Percentiles rank a stretch among this genome's conserved stretches.
Conservation (phyloP, 64 coral and sea anemone genomes). For the Montipora cactus region DNA sequence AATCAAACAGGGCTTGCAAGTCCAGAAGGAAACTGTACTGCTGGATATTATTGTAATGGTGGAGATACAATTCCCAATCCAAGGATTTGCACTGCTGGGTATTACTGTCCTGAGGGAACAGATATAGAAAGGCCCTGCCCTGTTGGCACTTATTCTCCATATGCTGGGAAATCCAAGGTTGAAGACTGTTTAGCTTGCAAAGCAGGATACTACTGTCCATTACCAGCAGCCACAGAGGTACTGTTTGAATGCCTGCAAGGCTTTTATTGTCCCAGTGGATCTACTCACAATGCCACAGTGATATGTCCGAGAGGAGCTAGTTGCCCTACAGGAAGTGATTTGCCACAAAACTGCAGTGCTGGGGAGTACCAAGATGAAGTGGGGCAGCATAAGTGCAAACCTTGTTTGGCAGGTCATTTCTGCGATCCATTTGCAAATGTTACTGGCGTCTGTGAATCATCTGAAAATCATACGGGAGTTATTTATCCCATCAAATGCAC, state of each 20-base stretch:
- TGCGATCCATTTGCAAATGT: slow-evolving; percentile 78
- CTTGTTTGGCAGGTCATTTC: slow-evolving; percentile 77
- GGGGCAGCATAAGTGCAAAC: slow-evolving; percentile 81
- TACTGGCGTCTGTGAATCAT: slow-evolving; percentile 88
- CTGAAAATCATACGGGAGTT: slow-evolving; percentile 65
- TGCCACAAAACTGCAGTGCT: slow-evolving; percentile 71
- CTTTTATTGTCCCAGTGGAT: slow-evolving; percentile 92
- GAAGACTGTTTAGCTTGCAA: slow-evolving; percentile 91
- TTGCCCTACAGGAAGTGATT: slow-evolving; percentile 74
- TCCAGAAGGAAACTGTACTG: slow-evolving; percentile 86
- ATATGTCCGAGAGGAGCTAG: slow-evolving; percentile 80
- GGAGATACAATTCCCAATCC: slow-evolving; percentile 76
- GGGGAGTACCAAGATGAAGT: slow-evolving; percentile 92
- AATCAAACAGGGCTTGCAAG: slow-evolving; percentile 69
- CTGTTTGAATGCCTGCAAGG: slow-evolving; percentile 97
- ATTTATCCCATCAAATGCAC: slow-evolving; percentile 81
- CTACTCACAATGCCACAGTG: slow-evolving; percentile 85
- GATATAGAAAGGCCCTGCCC: slow-evolving; percentile 79
- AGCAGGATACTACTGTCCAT: slow-evolving; percentile 91
- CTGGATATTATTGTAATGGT: slow-evolving; percentile 84
- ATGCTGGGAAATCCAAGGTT: slow-evolving; percentile 79
- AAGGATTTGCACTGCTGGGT: slow-evolving; percentile 73
- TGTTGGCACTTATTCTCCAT: slow-evolving; percentile 83
- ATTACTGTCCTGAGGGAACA: slow-evolving; percentile 88
- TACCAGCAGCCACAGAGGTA: slow-evolving; percentile 78